Evolutionary conservation across 2,888 invertebrate species (phyloP).

Genomic region (Agonum fuliginosum): DNA sequence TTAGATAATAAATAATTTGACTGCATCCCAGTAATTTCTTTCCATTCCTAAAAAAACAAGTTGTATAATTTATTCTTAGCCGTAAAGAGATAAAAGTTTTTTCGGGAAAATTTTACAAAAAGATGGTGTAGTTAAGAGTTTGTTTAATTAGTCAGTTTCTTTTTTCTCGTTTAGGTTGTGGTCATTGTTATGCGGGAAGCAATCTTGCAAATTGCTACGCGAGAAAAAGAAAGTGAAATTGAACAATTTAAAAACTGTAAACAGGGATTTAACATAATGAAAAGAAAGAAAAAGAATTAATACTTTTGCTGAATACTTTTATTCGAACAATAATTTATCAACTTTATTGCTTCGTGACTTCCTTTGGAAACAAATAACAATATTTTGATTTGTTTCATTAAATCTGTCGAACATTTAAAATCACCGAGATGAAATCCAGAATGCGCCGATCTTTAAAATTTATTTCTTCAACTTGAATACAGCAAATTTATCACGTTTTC

Average conservation of each 20-base stretch:
- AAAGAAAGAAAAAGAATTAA: too few species aligned
- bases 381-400: constrained; percentile 22
- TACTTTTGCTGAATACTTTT: too few species aligned
- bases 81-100: constrained; percentile 5
- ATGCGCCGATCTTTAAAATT: constrained; percentile 26
- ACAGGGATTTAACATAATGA: too few species aligned
- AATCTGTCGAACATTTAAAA: constrained; percentile 14
- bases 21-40: too few species aligned
- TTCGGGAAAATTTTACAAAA: constrained; percentile 5
- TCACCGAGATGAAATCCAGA: constrained; percentile 27
- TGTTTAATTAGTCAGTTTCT: neutral
- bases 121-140: constrained; percentile 27
- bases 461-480: constrained; percentile 40
- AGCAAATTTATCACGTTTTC: constrained; percentile 48
- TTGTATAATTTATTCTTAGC: too few species aligned
- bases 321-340: too few species aligned
- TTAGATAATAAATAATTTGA: too few species aligned
- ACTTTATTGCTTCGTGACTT: neutral
- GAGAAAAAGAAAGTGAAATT: neutral
- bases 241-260: neutral
- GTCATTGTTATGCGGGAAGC: neutral
- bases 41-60: too few species aligned
- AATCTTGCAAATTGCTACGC: neutral
- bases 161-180: neutral
- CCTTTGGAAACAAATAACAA: constrained; percentile 6